These are phyloP conservation scores for Platycercus adscitus DNA, from an alignment of 2,113 vertebrate genomes.

Conservation along the genomic window DNA sequence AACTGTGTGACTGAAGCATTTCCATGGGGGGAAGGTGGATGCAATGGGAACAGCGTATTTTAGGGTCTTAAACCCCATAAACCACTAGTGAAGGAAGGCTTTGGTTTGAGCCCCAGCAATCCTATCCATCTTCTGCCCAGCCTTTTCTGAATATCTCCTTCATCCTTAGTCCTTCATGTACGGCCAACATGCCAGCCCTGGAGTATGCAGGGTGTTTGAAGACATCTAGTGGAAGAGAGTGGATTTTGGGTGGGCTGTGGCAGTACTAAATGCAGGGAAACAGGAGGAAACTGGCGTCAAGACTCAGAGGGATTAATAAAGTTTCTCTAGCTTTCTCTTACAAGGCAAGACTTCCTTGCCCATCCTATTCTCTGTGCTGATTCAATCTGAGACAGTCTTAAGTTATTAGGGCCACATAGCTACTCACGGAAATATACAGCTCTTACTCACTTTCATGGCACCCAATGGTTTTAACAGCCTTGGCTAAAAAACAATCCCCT, in stretches of 20 bases:
- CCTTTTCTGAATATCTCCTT: background rate
- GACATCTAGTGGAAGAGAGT: background rate
- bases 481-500: background rate
- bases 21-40: background rate
- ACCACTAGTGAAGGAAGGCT: background rate
- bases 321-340: background rate
- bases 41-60: background rate
- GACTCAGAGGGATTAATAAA: background rate
- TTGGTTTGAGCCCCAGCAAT: accelerated
- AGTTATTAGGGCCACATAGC: background rate
- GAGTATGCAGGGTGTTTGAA: background rate
- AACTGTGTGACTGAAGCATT: background rate
- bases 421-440: background rate
- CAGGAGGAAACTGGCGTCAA: background rate
- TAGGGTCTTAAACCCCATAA: background rate
- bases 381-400: background rate
- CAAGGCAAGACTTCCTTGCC: background rate
- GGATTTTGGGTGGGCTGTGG: background rate
- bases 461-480: background rate
- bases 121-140: background rate
- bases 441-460: background rate
- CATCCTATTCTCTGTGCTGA: background rate
- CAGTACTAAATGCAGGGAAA: background rate
- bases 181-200: background rate
- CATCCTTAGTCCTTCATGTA: background rate